These are phyloP conservation scores for Pheosia tremula DNA, from an alignment of 2,888 invertebrate genomes.

Conservation along the genomic window DNA sequence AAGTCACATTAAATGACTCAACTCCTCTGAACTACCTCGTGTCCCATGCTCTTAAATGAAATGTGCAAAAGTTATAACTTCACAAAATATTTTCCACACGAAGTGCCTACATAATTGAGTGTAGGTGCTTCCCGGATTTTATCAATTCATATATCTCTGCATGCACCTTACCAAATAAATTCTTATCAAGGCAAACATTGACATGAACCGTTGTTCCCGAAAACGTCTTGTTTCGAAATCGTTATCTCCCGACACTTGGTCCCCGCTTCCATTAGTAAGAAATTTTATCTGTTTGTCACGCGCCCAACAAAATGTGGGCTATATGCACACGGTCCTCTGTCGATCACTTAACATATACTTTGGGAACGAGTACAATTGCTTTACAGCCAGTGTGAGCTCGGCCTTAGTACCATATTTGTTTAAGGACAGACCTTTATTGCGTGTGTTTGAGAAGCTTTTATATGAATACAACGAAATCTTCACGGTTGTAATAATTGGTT, in stretches of 20 bases:
- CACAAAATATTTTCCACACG: no score
- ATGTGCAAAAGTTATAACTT: no score
- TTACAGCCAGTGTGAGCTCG: constrained; percentile 40
- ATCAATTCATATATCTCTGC: constrained; percentile 4
- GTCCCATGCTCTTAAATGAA: no score
- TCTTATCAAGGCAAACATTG: constrained; percentile 57
- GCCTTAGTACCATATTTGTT: constrained; percentile 45
- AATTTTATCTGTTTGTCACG: constrained; percentile 69
- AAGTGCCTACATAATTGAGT: not conserved
- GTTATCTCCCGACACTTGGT: constrained; percentile 53
- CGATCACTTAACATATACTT: constrained; percentile 49
- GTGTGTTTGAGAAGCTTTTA: constrained; percentile 49
- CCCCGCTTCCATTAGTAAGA: constrained; percentile 62
- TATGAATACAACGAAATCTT: constrained; percentile 46
- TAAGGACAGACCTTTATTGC: constrained; percentile 40
- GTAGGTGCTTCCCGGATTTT: not conserved
- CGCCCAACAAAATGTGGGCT: constrained; percentile 47
- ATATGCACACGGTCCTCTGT: constrained; percentile 43
- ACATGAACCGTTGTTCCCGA: constrained; percentile 50
- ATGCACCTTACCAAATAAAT: constrained; percentile 19
- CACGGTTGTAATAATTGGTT: constrained; percentile 35
- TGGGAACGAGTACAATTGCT: constrained; percentile 29
- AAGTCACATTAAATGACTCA: no score
- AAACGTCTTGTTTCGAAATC: constrained; percentile 54
- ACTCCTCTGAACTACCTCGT: no score